Evolutionary conservation across 1,140 invertebrate species (phyloP).

Genomic region (Melitaea cinxia): DNA sequence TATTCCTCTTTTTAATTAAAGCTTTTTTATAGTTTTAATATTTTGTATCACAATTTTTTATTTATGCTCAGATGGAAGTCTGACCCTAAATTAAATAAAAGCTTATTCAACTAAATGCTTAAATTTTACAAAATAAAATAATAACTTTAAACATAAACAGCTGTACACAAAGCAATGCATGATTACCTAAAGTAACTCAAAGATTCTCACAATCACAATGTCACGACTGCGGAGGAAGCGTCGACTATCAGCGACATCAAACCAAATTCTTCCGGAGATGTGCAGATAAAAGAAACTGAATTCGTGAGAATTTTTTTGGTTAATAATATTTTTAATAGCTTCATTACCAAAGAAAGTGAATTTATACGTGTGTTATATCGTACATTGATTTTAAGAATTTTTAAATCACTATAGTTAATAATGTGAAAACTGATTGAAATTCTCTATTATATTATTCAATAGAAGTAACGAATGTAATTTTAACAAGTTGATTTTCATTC

Average conservation of each 20-base stretch:
- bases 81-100: no score
- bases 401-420: no score
- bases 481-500: no score
- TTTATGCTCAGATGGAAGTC: no score
- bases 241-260: not conserved
- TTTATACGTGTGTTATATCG: not conserved
- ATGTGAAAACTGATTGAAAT: no score
- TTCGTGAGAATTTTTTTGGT: not conserved
- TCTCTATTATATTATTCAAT: no score
- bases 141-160: not conserved
- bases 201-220: slow-evolving; percentile 4
- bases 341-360: not conserved
- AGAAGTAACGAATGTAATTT: no score
- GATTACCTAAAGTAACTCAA: not conserved
- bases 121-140: no score
- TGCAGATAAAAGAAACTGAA: not conserved
- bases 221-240: slow-evolving; percentile 7
- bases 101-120: no score
- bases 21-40: no score
- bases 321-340: not conserved
- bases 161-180: not conserved
- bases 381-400: not conserved
- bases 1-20: no score
- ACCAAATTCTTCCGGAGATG: slow-evolving; percentile 4
- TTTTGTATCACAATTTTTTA: no score